phyloP scores from a whole-genome alignment of 2,888 invertebrate species.

The Entomobrya multifasciata region DNA sequence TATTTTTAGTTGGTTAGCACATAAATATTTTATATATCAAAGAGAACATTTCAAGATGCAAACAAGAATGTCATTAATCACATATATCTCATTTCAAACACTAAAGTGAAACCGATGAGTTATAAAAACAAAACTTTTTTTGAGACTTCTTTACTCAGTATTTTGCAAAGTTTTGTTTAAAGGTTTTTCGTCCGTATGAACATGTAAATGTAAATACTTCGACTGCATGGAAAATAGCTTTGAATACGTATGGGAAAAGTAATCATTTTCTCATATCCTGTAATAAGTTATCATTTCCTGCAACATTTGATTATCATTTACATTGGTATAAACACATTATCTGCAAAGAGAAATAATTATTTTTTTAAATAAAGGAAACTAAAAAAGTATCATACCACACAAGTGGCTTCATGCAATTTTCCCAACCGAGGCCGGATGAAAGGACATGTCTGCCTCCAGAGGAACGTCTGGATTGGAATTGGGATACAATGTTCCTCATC shows the following conservation, averaged over 20 bases:
- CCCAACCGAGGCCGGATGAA: slow-evolving; percentile 97
- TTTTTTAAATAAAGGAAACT: not conserved
- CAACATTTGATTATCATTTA: not conserved
- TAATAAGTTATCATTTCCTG: not conserved
- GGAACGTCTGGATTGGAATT: slow-evolving; percentile 96
- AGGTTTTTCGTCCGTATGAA: too few species aligned
- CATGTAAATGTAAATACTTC: too few species aligned
- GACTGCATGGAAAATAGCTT: too few species aligned
- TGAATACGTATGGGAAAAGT: too few species aligned
- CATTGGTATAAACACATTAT: not conserved
- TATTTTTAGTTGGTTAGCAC: slow-evolving; percentile 50
- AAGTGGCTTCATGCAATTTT: slow-evolving; percentile 97
- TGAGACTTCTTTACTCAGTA: too few species aligned
- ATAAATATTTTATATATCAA: not conserved
- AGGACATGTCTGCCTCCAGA: slow-evolving; percentile 98
- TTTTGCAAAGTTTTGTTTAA: too few species aligned
- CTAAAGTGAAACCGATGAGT: too few species aligned
- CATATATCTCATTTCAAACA: too few species aligned
- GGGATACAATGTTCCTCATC: slow-evolving; percentile 91
- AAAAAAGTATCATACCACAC: slow-evolving; percentile 88
- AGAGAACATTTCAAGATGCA: not conserved
- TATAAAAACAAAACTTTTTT: too few species aligned
- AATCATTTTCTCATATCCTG: not conserved
- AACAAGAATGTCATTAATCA: not conserved
- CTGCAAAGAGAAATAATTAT: not conserved